These are phyloP conservation scores for Melipona beecheii DNA, from an alignment of 2,888 invertebrate species.

Conservation along the genomic window DNA sequence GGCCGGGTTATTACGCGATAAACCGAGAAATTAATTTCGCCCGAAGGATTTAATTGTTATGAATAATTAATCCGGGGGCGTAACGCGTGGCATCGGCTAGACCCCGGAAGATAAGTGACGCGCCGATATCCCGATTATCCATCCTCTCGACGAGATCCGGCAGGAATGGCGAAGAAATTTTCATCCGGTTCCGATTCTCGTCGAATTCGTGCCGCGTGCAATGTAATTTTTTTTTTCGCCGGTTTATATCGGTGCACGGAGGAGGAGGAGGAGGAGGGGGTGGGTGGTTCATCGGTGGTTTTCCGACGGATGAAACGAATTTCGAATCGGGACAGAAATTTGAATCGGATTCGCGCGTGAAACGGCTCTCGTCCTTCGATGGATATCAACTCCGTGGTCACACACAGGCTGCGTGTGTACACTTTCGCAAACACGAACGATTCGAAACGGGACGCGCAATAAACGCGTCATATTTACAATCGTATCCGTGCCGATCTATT, in stretches of 20 bases:
- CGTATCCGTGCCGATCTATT: slow-evolving; percentile 78
- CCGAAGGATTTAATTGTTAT: slow-evolving; percentile 57
- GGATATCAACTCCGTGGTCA: not conserved
- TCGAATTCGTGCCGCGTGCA: not conserved
- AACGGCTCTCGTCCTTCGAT: slow-evolving; percentile 13
- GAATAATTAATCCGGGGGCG: slow-evolving; percentile 53
- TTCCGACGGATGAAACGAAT: not conserved
- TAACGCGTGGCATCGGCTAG: not conserved
- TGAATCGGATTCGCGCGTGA: not conserved
- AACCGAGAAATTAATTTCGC: slow-evolving; percentile 56
- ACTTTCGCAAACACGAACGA: slow-evolving; percentile 19
- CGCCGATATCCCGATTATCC: slow-evolving; percentile 1
- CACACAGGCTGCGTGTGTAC: not conserved
- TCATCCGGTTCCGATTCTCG: not conserved
- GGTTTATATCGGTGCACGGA: no score
- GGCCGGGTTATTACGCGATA: slow-evolving; percentile 51
- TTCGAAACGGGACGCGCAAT: slow-evolving; percentile 61
- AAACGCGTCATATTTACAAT: slow-evolving; percentile 81
- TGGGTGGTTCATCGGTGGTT: not conserved
- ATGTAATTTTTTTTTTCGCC: not conserved
- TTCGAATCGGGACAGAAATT: not conserved
- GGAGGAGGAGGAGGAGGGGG: no score
- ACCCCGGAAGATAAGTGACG: slow-evolving; percentile 27
- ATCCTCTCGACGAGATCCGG: not conserved
- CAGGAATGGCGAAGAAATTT: not conserved